Conservation (phyloP, 2,888 invertebrate species). For the Eubasilissa splendida region DNA sequence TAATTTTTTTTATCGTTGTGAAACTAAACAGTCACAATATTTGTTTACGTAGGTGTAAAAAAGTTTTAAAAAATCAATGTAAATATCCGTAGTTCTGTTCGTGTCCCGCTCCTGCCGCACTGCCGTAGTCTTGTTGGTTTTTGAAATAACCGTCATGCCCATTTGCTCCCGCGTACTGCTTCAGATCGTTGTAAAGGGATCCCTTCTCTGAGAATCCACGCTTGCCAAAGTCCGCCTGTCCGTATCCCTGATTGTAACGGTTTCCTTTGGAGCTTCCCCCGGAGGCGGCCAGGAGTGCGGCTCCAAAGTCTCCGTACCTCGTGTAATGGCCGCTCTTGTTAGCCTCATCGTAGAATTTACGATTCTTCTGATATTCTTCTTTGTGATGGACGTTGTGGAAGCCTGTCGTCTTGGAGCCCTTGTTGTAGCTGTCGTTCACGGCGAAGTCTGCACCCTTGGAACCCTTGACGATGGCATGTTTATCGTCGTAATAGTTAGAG, state of each 20-base stretch:
- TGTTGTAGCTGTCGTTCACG: constrained; percentile 70
- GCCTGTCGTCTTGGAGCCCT: constrained; percentile 73
- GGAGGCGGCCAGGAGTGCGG: constrained; percentile 66
- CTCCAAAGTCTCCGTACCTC: constrained; percentile 70
- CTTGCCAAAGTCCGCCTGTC: constrained; percentile 68
- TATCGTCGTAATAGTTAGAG: constrained; percentile 66
- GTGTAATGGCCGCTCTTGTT: constrained; percentile 71
- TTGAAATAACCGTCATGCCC: constrained; percentile 65
- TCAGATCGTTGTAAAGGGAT: constrained; percentile 69
- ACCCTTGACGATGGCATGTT: constrained; percentile 65
- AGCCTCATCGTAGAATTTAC: constrained; percentile 73
- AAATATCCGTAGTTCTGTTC: constrained; percentile 60
- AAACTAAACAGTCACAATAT: no score
- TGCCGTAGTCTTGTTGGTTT: constrained; percentile 59
- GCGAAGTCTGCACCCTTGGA: constrained; percentile 67
- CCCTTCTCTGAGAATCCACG: constrained; percentile 71
- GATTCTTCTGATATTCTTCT: constrained; percentile 76
- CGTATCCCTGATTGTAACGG: constrained; percentile 65
- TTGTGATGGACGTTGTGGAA: constrained; percentile 75
- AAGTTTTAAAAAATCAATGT: constrained; percentile 12
- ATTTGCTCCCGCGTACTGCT: constrained; percentile 68
- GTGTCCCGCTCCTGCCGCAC: constrained; percentile 61
- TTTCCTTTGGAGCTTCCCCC: constrained; percentile 66
- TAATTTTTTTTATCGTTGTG: no score
- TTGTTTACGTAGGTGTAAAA: no score